A percentile compares a stretch with the other conserved stretches of the same genome.
phyloP scores from a whole-genome alignment of 2,797 vertebrate species.

The Phoxinus dragarum region DNA sequence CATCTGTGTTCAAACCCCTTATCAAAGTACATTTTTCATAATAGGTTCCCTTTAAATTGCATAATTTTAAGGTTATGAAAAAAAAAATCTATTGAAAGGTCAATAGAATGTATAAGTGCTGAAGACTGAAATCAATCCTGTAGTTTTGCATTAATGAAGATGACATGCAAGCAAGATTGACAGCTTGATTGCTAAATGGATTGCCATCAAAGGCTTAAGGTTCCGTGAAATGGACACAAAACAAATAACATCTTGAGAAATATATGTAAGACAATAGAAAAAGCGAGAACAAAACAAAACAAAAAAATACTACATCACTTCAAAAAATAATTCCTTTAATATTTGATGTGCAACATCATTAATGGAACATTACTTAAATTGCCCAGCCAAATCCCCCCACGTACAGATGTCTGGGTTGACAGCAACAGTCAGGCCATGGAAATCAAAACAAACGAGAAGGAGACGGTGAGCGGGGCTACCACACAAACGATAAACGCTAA shows the following conservation, averaged over 20 bases:
- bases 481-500: constrained; percentile 78
- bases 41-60: no score
- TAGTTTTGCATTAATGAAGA: constrained; percentile 47
- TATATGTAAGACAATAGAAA: background rate
- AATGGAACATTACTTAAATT: constrained; percentile 42
- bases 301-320: background rate
- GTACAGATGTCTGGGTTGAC: constrained; percentile 42
- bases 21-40: no score
- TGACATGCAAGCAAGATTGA: constrained; percentile 22
- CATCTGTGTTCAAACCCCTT: no score
- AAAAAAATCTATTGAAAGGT: constrained; percentile 45
- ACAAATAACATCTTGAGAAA: background rate
- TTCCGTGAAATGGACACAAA: background rate
- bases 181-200: background rate
- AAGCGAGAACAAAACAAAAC: background rate
- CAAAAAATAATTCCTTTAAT: constrained; percentile 22
- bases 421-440: constrained; percentile 38
- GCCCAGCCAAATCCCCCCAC: constrained; percentile 2
- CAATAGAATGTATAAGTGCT: constrained; percentile 47
- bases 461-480: constrained; percentile 29
- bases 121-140: constrained; percentile 38
- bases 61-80: background rate
- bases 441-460: constrained; percentile 43
- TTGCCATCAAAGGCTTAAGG: background rate
- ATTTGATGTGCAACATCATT: constrained; percentile 25